phyloP scores from a whole-genome alignment of 2,113 vertebrate species.

The Tragelaphus scriptus region DNA sequence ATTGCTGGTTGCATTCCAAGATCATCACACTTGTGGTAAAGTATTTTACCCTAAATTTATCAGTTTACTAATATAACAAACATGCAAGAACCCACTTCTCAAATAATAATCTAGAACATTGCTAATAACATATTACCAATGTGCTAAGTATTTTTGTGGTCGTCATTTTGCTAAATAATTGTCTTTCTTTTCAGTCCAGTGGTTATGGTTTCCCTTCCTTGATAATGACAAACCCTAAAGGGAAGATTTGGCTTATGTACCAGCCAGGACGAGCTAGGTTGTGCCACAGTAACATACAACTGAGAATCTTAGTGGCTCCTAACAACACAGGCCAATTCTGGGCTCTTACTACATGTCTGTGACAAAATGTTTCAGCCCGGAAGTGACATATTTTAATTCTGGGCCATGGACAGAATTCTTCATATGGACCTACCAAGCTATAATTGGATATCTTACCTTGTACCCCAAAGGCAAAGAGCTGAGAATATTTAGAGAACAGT shows the following conservation, averaged over 20 bases:
- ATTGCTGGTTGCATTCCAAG: not conserved
- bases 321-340: not conserved
- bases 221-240: slow-evolving; percentile 10
- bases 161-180: not conserved
- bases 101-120: not conserved
- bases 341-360: not conserved
- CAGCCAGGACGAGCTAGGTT: not conserved
- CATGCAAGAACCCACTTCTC: not conserved
- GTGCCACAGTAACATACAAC: not conserved
- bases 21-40: not conserved
- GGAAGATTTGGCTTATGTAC: not conserved
- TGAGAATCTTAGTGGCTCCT: not conserved
- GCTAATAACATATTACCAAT: not conserved
- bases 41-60: not conserved
- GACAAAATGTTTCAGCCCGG: not conserved
- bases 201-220: not conserved
- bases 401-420: not conserved
- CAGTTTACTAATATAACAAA: not conserved
- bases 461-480: not conserved
- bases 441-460: not conserved
- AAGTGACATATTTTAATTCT: slow-evolving; percentile 8
- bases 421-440: not conserved
- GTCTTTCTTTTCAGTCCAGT: not conserved
- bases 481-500: not conserved
- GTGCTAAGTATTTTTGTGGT: not conserved